Evolutionary conservation across 2,888 invertebrate genomes (phyloP).

Genomic region (Hylaea fasciaria): DNA sequence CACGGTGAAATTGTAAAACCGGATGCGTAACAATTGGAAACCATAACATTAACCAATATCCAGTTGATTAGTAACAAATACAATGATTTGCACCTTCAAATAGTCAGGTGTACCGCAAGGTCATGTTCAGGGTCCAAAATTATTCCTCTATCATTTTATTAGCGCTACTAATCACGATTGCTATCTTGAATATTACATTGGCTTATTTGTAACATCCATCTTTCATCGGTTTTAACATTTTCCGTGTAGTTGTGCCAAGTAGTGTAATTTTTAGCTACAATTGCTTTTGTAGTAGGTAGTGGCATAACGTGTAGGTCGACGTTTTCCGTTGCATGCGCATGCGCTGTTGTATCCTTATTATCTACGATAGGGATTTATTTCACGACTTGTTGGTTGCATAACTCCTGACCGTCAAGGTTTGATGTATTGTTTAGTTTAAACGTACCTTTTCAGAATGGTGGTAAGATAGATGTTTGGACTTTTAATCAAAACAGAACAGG

Average conservation of each 20-base stretch:
- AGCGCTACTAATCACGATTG: background rate
- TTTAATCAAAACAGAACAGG: too few species aligned
- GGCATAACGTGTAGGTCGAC: background rate
- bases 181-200: background rate
- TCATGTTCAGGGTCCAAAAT: background rate
- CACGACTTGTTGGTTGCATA: too few species aligned
- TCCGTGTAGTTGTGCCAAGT: slow-evolving; percentile 19
- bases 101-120: background rate
- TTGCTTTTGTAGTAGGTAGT: background rate
- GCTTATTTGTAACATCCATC: too few species aligned
- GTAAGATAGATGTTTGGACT: too few species aligned
- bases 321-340: too few species aligned
- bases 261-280: background rate
- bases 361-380: background rate
- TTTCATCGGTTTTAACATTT: slow-evolving; percentile 1
- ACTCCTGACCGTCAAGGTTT: too few species aligned
- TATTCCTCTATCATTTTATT: background rate
- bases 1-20: background rate
- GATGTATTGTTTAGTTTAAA: too few species aligned
- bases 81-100: background rate
- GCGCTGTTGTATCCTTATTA: too few species aligned
- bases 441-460: too few species aligned
- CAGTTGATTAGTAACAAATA: too few species aligned
- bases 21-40: background rate
- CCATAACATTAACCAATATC: background rate